A percentile compares a stretch with the other conserved stretches of the same genome.
Evolutionary conservation across 2,113 vertebrate species (phyloP).

Genomic region (Coreoperca whiteheadi): DNA sequence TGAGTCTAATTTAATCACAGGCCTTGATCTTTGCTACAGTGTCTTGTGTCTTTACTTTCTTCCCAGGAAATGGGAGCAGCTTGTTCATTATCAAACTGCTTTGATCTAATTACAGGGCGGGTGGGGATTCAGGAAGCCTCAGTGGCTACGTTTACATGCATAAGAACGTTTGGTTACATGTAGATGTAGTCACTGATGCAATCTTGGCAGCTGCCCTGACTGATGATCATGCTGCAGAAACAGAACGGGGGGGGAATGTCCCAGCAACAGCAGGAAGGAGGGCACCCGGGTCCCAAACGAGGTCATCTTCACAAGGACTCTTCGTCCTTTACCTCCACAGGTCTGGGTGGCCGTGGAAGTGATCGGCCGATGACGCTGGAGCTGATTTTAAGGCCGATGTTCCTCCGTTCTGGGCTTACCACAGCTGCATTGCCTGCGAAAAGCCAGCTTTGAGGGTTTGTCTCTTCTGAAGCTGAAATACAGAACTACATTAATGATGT

Average conservation of each 20-base stretch:
- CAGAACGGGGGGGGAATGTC: conserved; percentile 24
- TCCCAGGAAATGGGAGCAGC: conserved; percentile 35
- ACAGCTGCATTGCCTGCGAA: background rate
- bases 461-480: background rate
- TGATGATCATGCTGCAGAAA: conserved; percentile 35
- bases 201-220: conserved; percentile 18
- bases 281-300: conserved; percentile 42
- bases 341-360: background rate
- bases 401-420: conserved; percentile 4
- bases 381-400: background rate
- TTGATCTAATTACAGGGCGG: conserved; percentile 7
- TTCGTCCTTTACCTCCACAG: conserved; percentile 25
- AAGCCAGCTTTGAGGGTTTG: too few species aligned
- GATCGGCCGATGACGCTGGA: background rate
- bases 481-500: background rate
- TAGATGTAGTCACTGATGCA: conserved; percentile 17
- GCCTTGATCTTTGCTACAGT: conserved; percentile 79
- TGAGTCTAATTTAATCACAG: conserved; percentile 64
- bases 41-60: conserved; percentile 65
- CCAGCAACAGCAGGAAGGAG: conserved; percentile 41
- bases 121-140: background rate
- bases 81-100: conserved; percentile 43
- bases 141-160: conserved; percentile 26
- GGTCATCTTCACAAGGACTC: conserved; percentile 43
- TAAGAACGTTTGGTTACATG: background rate